phyloP scores from a whole-genome alignment of 2,797 vertebrate species.

The Lagothrix lagotricha region DNA sequence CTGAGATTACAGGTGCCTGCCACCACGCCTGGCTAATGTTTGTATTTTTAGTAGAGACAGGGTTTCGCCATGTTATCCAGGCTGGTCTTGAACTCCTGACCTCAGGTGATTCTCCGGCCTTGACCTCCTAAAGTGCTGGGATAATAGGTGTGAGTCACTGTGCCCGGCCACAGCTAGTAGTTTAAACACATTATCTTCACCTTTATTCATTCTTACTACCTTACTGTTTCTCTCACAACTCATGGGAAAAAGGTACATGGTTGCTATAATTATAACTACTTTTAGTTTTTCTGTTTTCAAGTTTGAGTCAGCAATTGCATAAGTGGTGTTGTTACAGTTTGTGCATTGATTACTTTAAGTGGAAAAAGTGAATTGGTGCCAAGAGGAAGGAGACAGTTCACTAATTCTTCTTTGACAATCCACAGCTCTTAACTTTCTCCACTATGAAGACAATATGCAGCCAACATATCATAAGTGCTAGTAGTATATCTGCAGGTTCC shows the following conservation, averaged over 20 bases:
- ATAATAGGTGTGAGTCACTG: background rate
- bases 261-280: background rate
- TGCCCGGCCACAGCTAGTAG: background rate
- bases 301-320: background rate
- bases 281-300: background rate
- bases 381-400: background rate
- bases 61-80: background rate
- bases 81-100: background rate
- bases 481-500: background rate
- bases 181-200: background rate
- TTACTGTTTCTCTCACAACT: background rate
- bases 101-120: too few species aligned
- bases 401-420: background rate
- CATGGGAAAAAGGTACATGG: background rate
- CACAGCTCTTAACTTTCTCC: background rate
- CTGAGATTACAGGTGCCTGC: background rate
- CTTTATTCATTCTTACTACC: background rate
- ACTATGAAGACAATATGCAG: background rate
- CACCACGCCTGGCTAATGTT: background rate
- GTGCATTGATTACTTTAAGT: background rate
- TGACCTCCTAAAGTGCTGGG: background rate
- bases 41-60: background rate
- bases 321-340: background rate
- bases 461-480: background rate
- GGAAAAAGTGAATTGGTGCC: background rate